A percentile compares a stretch with the other conserved stretches of the same genome.
Conservation (phyloP, 2,113 vertebrate genomes). For the Thymallus thymallus region DNA sequence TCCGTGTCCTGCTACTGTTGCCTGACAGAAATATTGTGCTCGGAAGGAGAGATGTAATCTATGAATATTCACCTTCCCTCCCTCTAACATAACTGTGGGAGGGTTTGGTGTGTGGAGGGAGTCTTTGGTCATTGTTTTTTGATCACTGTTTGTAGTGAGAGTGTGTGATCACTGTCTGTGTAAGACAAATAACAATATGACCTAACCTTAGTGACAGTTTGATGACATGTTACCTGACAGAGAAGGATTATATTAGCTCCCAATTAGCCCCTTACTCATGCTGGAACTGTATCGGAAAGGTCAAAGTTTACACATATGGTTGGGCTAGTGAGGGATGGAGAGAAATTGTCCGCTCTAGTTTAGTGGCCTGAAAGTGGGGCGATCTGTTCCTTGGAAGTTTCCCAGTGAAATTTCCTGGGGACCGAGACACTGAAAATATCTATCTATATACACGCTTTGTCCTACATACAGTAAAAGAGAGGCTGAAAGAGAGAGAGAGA, state of each 20-base stretch:
- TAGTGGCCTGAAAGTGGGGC: slow-evolving; percentile 75
- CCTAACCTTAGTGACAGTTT: too few relatives aligned
- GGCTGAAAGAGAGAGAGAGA: slow-evolving; percentile 42
- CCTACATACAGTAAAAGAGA: slow-evolving; percentile 69
- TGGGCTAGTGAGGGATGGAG: slow-evolving; percentile 55
- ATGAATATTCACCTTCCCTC: not conserved
- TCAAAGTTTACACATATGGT: slow-evolving; percentile 19
- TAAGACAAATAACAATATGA: too few relatives aligned
- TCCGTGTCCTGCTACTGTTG: slow-evolving; percentile 3
- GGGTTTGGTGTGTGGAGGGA: too few relatives aligned
- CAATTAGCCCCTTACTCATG: slow-evolving; percentile 18
- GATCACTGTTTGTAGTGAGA: not conserved
- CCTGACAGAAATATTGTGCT: slow-evolving; percentile 15
- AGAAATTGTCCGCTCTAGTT: slow-evolving; percentile 77
- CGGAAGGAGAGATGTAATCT: too few relatives aligned
- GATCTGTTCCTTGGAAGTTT: slow-evolving; percentile 83
- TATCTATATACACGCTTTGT: slow-evolving; percentile 74
- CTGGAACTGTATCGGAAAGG: not conserved
- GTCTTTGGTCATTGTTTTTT: not conserved
- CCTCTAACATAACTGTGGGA: not conserved
- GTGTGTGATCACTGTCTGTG: not conserved
- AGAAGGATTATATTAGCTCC: slow-evolving; percentile 20
- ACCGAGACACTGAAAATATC: slow-evolving; percentile 80
- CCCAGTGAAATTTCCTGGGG: slow-evolving; percentile 79
- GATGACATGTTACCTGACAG: slow-evolving; percentile 10